A percentile compares a stretch with the other conserved stretches of the same genome.
Conservation (phyloP, 2,113 vertebrate species). For the Oncorhynchus nerka region DNA sequence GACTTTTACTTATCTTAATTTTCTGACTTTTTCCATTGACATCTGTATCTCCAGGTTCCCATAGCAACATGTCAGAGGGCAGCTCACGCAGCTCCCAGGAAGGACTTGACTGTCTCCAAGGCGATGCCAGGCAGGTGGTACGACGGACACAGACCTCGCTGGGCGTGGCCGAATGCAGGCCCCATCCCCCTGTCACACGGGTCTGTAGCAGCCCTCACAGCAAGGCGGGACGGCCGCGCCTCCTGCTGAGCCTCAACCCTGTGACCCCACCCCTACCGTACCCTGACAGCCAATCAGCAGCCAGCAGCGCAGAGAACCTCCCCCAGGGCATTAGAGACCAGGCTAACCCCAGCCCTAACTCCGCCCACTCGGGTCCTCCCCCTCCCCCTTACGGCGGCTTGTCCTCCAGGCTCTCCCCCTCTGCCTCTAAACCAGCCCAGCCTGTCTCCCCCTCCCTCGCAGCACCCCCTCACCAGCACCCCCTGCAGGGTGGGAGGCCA, state of each 20-base stretch:
- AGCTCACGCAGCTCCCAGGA: conserved; percentile 77
- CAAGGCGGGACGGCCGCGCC: conserved; percentile 25
- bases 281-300: conserved; percentile 65
- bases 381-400: conserved; percentile 17
- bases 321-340: not conserved
- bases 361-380: conserved; percentile 25
- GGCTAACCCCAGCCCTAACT: conserved; percentile 36
- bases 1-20: no score
- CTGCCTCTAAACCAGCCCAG: conserved; percentile 56
- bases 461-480: conserved; percentile 28
- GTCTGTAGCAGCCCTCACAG: conserved; percentile 62
- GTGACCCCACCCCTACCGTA: not conserved
- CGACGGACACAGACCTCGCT: conserved; percentile 71
- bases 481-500: conserved; percentile 25
- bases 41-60: conserved; percentile 76
- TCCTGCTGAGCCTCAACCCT: conserved; percentile 49
- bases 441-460: conserved; percentile 1
- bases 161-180: conserved; percentile 55
- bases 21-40: not conserved
- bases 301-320: conserved; percentile 66
- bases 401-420: conserved; percentile 34
- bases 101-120: conserved; percentile 63
- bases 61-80: conserved; percentile 85
- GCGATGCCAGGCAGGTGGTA: conserved; percentile 58
- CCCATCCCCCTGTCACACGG: conserved; percentile 56